phyloP scores from a whole-genome alignment of 2,797 vertebrate genomes.

The Eutrigla gurnardus region DNA sequence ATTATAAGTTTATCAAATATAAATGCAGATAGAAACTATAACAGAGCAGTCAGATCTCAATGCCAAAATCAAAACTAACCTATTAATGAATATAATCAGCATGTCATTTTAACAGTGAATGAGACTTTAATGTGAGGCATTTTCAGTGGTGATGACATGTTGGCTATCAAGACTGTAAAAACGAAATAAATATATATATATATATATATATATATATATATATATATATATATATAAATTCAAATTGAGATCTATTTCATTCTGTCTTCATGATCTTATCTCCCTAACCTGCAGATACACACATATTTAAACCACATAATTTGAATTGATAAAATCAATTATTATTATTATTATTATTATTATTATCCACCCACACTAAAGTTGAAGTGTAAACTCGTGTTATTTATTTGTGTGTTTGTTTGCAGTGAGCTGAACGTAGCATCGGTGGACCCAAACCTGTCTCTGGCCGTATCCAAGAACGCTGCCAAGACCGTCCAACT shows the following conservation, averaged over 20 bases:
- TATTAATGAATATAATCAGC: not conserved
- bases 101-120: not conserved
- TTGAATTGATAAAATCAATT: no score
- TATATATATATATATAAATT: not conserved
- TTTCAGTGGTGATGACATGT: not conserved
- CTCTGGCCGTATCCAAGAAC: constrained; percentile 93
- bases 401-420: not conserved
- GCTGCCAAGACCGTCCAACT: constrained; percentile 95
- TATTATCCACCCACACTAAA: not conserved
- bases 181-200: not conserved
- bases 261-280: not conserved
- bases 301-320: not conserved
- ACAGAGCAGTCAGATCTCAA: not conserved
- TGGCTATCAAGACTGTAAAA: not conserved
- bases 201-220: not conserved
- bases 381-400: not conserved
- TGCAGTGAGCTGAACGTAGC: constrained; percentile 95
- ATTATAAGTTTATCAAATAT: not conserved
- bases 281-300: not conserved
- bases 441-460: constrained; percentile 90
- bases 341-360: no score
- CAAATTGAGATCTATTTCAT: not conserved
- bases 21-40: not conserved
- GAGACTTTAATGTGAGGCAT: not conserved
- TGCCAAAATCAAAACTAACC: not conserved